phyloP scores from a whole-genome alignment of 2,113 vertebrate genomes.

The Semnopithecus entellus region DNA sequence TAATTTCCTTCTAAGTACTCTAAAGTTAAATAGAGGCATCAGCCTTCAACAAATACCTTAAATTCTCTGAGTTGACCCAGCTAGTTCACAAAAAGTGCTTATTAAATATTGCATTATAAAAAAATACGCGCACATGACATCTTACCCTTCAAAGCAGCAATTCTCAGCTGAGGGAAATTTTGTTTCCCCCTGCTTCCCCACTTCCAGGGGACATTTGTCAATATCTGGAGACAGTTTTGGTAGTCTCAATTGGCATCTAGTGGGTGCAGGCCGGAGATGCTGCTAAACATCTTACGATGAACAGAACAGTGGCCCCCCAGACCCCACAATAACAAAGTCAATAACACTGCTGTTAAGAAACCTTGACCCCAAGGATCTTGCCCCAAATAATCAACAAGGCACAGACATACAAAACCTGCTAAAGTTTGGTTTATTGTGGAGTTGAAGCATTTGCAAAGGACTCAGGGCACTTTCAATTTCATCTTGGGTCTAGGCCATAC shows the following conservation, averaged over 20 bases:
- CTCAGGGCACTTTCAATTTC: conserved; percentile 28
- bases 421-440: conserved; percentile 39
- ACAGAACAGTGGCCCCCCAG: neutral
- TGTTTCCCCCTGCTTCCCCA: neutral
- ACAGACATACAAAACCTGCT: neutral
- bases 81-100: conserved; percentile 30
- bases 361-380: neutral
- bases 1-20: neutral
- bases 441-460: neutral
- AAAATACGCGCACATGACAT: neutral
- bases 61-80: conserved; percentile 33
- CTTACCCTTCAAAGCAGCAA: neutral
- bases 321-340: neutral
- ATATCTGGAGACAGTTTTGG: conserved; percentile 21
- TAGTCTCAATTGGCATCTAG: neutral
- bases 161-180: neutral
- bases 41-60: neutral
- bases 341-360: neutral
- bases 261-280: neutral
- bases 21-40: conserved; percentile 28
- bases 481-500: neutral
- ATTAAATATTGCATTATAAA: conserved; percentile 1
- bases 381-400: neutral
- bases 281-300: neutral
- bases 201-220: neutral